Evolutionary conservation across 2,797 vertebrate genomes (phyloP).

Genomic region (Orientallactaga sibirica): DNA sequence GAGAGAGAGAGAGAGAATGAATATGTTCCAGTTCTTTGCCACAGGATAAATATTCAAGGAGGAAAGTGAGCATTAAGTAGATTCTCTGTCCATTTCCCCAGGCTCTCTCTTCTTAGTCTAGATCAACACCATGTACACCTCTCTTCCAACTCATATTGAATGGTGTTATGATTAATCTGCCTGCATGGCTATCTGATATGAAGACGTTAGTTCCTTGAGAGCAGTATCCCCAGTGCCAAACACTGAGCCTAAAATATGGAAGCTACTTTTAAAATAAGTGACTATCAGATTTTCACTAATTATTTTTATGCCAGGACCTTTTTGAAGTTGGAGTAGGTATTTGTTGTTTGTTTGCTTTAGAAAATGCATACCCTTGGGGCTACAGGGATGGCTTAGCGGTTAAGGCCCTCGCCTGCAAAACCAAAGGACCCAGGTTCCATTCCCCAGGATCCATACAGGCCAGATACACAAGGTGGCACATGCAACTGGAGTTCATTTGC

Average conservation of each 20-base stretch:
- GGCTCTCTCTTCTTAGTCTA: background rate
- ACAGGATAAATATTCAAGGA: conserved; percentile 31
- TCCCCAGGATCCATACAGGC: no score
- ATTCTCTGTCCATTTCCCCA: background rate
- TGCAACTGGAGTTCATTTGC: no score
- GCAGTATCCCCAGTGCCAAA: background rate
- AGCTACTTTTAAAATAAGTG: background rate
- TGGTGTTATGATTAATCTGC: background rate
- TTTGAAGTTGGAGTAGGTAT: background rate
- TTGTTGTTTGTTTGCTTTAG: background rate
- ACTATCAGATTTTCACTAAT: background rate
- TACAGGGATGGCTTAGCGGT: no score
- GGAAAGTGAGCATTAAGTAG: background rate
- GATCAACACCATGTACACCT: background rate
- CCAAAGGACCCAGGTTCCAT: no score
- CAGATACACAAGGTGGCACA: no score
- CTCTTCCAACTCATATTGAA: background rate
- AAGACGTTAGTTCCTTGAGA: conserved; percentile 5
- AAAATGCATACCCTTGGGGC: background rate
- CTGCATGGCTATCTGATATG: background rate
- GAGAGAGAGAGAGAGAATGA: no score
- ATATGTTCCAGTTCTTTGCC: background rate
- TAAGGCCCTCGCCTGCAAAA: no score
- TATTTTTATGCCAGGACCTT: conserved; percentile 8
- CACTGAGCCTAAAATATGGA: background rate